Evolutionary conservation across 1,140 invertebrate species (phyloP), one percentile per base, ranked within the genome.

Genomic region (Neodiprion virginianus): DNA sequence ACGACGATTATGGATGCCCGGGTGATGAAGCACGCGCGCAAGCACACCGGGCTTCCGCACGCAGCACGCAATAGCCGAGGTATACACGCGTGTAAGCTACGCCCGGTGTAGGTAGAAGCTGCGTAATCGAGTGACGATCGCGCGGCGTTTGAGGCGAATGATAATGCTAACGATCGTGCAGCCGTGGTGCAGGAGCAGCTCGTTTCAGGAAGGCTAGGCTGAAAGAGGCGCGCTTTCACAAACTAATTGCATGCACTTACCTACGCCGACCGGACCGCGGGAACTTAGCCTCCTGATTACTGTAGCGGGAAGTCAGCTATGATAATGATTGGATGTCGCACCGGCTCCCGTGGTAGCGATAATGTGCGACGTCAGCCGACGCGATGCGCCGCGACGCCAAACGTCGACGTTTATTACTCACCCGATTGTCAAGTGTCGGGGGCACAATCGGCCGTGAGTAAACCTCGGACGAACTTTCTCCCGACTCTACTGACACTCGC

Each of bases 251-350:
- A 8, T 8, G 53, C 53, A 61, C 53, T 61, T 61, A 40, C 28
- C 28, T 61, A 61, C 53, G 53, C 5, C 4, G 11, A 61, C 53
- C 53, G n/a, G n/a, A 5, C 53, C 11, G 5, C 11, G n/a, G 8
- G 53, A 61, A 61, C 53, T 61, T 61, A 17, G 53, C 53, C 53
- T 61, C 53, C 11, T 8, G 53, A 61, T 61, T 61, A 61, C 53
- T 61, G 8, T 61, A 61, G 53, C 53, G n/a, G 53, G 53, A 61
- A 61, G 53, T 17, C 8, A 61, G 8, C 53, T 17, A 8, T 61
- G 8, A 61, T 61, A 61, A 61, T 61, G 53, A 61, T 61, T 61
- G 14, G 53, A 61, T 61, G 53, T 61, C 53, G n/a, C 53, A 61
- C 11, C 53, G 53, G 28, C n/a, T 14, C 53, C 53, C n/a, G 11